Evolutionary conservation across 1,140 invertebrate species (phyloP).

Genomic region (Drosophila serrata): DNA sequence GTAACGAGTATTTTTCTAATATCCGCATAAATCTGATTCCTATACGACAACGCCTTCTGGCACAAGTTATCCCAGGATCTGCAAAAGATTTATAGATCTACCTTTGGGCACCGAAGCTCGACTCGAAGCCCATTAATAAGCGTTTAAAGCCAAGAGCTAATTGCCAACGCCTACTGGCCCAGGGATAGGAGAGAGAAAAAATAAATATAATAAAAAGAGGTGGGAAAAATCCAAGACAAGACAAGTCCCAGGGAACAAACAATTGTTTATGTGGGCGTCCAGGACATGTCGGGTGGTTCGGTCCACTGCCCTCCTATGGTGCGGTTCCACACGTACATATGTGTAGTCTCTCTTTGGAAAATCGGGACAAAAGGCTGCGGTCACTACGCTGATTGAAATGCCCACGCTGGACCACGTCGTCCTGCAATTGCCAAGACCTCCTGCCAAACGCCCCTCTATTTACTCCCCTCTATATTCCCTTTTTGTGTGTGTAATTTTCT

Average conservation of each 20-base stretch:
- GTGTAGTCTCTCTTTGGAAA: background rate
- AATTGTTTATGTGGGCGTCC: conserved; percentile 52
- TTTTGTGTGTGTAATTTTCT: background rate
- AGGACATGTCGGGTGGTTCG: conserved; percentile 38
- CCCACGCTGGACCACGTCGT: conserved; percentile 47
- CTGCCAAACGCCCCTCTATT: background rate
- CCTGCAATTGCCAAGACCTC: conserved; percentile 14
- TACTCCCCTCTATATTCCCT: background rate
- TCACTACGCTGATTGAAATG: conserved; percentile 57
- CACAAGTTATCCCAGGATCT: conserved; percentile 36
- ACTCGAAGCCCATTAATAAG: conserved; percentile 68
- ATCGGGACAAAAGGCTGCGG: conserved; percentile 41
- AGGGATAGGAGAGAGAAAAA: background rate
- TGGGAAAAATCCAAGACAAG: conserved; percentile 5
- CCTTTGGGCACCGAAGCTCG: conserved; percentile 42
- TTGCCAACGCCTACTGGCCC: conserved; percentile 43
- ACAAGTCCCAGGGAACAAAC: conserved; percentile 17
- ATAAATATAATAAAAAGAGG: too few species aligned
- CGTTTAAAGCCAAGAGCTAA: conserved; percentile 70
- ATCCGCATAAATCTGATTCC: conserved; percentile 58
- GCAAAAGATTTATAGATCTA: conserved; percentile 69
- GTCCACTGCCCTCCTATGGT: conserved; percentile 54
- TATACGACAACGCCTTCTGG: conserved; percentile 32
- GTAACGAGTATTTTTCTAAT: conserved; percentile 52
- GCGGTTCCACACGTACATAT: conserved; percentile 16